Evolutionary conservation across 2,113 vertebrate genomes (phyloP), one percentile per base, ranked within the genome.

Genomic region (Raja brachyura): DNA sequence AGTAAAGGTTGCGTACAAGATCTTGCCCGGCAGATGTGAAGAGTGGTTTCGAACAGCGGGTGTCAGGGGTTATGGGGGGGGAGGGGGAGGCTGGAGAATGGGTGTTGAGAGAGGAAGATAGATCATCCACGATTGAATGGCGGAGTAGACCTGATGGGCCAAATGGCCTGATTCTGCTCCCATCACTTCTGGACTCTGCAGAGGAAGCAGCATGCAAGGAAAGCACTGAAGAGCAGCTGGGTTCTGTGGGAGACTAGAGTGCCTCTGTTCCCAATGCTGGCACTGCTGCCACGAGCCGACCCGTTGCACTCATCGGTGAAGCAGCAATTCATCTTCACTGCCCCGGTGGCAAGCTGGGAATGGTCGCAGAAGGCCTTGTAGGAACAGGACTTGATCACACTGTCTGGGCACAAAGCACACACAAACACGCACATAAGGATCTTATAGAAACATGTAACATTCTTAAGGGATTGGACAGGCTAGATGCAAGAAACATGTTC

Each of bases 301-400:
- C 97, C 97, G 9, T 98, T 98, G 93, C 97, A 98, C 95, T 97
- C 96, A 5, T 97, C 97, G 0, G 94, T 95, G 93, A 96, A 97
- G 94, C 97, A 98, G 93, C 97, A 98, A 22, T 95, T 95, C 95
- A 98, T 94, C 77, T 96, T 97, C 93, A 94, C 94, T 88, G 96
- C 95, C 0, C 96, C 96, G 0, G 96, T 94, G 28, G 94, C 94
- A 4, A 95, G 94, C 0, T 95, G 95, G 0, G 96, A 96, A 93
- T 97, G 97, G 59, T 97, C 97, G 9, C 97, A 98, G 96, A 98
- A 98, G 22, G 96, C 96, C 94, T 97, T 97, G 95, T 97, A 98
- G 31, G 97, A 95, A 94, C 97, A 98, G 0, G 97, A 97, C 77
- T 98, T 98, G 90, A 98, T 95, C 94, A 98, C 73, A 0, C 96